These are phyloP conservation scores for Drosophila tropicalis DNA, from an alignment of 1,140 invertebrate species.

Conservation along the genomic window DNA sequence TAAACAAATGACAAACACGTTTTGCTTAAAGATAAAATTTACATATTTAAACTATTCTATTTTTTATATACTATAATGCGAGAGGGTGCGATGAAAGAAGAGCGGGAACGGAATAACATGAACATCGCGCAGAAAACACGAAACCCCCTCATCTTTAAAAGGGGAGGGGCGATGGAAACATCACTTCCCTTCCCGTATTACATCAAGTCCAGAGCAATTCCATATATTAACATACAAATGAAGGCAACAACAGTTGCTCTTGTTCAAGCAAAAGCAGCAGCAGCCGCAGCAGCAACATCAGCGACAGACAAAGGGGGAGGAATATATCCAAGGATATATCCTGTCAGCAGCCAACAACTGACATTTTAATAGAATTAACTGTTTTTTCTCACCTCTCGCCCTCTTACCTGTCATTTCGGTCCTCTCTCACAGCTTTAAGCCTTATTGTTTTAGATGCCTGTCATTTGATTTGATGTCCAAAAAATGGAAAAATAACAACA, in stretches of 20 bases:
- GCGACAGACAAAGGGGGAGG: background rate
- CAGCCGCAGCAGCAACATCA: constrained; percentile 2
- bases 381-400: constrained; percentile 3
- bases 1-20: constrained; percentile 54
- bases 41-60: constrained; percentile 60
- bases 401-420: background rate
- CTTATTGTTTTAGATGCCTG: constrained; percentile 66
- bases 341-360: constrained; percentile 39
- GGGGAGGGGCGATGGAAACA: too few relatives aligned
- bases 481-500: constrained; percentile 9
- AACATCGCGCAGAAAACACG: background rate
- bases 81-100: background rate
- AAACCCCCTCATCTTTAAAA: background rate
- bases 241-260: constrained; percentile 44
- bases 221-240: constrained; percentile 68
- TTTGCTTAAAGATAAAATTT: constrained; percentile 60
- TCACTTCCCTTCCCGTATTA: background rate
- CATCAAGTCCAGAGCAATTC: constrained; percentile 1
- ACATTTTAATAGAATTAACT: constrained; percentile 74
- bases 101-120: background rate
- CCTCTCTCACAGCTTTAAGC: background rate
- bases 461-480: constrained; percentile 55
- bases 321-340: constrained; percentile 1
- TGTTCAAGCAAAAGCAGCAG: constrained; percentile 3
- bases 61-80: too few relatives aligned